phyloP scores from a whole-genome alignment of 2,113 vertebrate species.

The Syngnathus floridae region DNA sequence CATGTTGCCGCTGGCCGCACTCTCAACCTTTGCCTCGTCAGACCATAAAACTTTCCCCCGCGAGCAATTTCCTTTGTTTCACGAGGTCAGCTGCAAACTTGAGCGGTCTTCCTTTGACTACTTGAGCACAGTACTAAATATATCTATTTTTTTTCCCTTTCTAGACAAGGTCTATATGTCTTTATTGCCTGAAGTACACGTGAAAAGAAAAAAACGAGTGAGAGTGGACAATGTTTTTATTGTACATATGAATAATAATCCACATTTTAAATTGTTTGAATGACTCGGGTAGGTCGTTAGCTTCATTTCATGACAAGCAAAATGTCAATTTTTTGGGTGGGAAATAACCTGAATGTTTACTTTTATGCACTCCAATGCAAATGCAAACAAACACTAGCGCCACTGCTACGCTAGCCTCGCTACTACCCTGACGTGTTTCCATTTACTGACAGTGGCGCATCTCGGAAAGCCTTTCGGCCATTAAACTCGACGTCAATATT shows the following conservation, averaged over 20 bases:
- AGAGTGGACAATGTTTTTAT: no score
- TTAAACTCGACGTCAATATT: background rate
- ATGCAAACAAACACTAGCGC: conserved; percentile 52
- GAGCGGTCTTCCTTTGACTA: background rate
- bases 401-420: conserved; percentile 31
- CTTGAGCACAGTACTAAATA: background rate
- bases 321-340: background rate
- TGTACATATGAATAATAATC: no score
- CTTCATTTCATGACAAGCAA: no score
- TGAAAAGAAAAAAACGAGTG: background rate
- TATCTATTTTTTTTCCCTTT: background rate
- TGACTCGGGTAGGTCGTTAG: no score
- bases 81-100: background rate
- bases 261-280: no score
- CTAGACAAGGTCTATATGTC: background rate
- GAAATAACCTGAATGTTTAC: background rate
- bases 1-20: background rate
- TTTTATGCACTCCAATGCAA: conserved; percentile 51
- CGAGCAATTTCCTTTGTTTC: conserved; percentile 2
- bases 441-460: conserved; percentile 34
- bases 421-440: conserved; percentile 13
- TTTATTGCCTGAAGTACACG: background rate
- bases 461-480: background rate
- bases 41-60: background rate
- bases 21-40: background rate